Percentiles rank a stretch among this genome's conserved stretches.
Evolutionary conservation across 2,888 invertebrate genomes (phyloP).

Genomic region (Drosophila testacea): DNA sequence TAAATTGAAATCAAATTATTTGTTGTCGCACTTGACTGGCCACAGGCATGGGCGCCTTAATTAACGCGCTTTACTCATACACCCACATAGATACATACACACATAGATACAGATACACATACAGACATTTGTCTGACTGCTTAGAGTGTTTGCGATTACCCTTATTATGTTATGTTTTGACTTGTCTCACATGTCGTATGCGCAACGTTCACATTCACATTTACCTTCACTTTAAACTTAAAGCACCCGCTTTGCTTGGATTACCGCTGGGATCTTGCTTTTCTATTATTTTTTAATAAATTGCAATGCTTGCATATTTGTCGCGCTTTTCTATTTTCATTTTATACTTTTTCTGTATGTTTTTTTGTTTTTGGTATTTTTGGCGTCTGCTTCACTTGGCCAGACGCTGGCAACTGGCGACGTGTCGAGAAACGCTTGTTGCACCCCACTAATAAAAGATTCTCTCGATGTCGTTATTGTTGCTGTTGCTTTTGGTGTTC

Average conservation of each 20-base stretch:
- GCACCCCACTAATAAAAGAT: constrained; percentile 67
- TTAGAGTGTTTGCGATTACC: constrained; percentile 35
- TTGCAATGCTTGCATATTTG: constrained; percentile 57
- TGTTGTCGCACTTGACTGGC: constrained; percentile 83
- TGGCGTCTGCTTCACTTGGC: constrained; percentile 72
- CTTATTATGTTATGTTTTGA: constrained; percentile 42
- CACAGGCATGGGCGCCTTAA: constrained; percentile 76
- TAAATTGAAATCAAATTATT: constrained; percentile 84
- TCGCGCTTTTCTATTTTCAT: constrained; percentile 53
- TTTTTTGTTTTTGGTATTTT: constrained; percentile 33
- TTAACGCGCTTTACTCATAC: constrained; percentile 70
- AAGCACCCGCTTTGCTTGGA: constrained; percentile 14
- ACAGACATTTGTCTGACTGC: constrained; percentile 5
- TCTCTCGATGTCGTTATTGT: constrained; percentile 12
- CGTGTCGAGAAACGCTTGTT: constrained; percentile 75
- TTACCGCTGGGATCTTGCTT: constrained; percentile 21
- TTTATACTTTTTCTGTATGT: constrained; percentile 17
- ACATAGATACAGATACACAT: constrained; percentile 11
- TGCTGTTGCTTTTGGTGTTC: not conserved
- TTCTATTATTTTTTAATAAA: constrained; percentile 67
- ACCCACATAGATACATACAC: constrained; percentile 25
- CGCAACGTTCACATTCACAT: constrained; percentile 18
- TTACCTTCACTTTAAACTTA: constrained; percentile 14
- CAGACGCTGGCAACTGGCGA: constrained; percentile 71
- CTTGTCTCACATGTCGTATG: constrained; percentile 45